Base-by-base conservation (phyloP, 2,888 invertebrate genomes). In the Drosophila sordidula region DNA sequence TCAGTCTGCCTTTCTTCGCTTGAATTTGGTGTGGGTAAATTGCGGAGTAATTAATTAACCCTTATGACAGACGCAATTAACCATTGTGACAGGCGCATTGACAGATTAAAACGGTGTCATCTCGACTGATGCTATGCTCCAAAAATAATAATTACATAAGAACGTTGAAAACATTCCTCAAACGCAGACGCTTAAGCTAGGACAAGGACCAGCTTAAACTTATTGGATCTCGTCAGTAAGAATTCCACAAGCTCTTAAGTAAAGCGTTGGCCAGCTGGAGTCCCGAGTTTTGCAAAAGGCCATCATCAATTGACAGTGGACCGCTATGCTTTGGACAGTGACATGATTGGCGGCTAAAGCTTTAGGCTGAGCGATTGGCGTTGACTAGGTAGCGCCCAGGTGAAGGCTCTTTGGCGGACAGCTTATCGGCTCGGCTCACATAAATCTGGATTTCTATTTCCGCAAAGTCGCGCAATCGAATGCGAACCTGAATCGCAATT, bases 281-380 rank as follows among this genome's bases (percentile, higher is more conserved):
- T 12, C 34, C 56, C 16, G 18, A 52, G 42, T 38, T 42, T 57
- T 25, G 47, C 29, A 22, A 61, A 41, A 59, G 44, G 52, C 62
- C 49, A 57, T 61, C 64, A 65, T 70, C 71, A 76, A 82, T 75
- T 88, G 88, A 86, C 86, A 82, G 83, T 50, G 62, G 66, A 80
- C 81, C 81, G 87, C 85, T 81, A 81, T 38, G 61, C 50, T 59
- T 34, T 41, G 39, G 86, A 87, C 86, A 87, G 70, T 86, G 88
- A 83, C 86, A 79, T 86, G 85, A 88, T 79, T 84, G 86, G 69
- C 68, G 75, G 78, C 62, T 80, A 12, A 34, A 52, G 52, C 41
- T 16, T 14, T 8, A 14, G 38, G 50, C 36, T 39, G 12, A 12
- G 41, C 9, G 36, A 45, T 26, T 8, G 75, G 72, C 72, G 71